These are phyloP conservation scores for Ophioninae sp. DNA, from an alignment of 2,888 invertebrate genomes.

Conservation along the genomic window DNA sequence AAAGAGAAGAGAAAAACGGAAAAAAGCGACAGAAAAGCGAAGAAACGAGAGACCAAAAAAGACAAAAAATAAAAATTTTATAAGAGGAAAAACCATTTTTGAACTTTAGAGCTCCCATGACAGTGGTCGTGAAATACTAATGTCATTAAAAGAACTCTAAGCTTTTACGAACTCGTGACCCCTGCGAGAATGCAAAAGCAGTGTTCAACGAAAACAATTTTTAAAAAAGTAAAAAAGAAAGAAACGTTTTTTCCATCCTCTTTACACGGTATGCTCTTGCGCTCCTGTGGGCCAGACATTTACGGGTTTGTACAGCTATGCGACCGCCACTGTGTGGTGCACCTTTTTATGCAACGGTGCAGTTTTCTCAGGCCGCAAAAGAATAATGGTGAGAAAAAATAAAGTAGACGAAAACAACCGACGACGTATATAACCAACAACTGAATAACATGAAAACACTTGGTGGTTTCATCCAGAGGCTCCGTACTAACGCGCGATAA, in stretches of 20 bases:
- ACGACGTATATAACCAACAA: background rate
- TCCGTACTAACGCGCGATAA: background rate
- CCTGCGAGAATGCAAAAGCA: conserved; percentile 48
- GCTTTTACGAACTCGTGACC: conserved; percentile 57
- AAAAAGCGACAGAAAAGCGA: conserved; percentile 8
- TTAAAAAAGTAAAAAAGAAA: conserved; percentile 9
- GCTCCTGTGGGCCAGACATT: conserved; percentile 50
- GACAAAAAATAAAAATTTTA: background rate
- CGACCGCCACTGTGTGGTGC: conserved; percentile 3
- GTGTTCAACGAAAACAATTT: conserved; percentile 30
- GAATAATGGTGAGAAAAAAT: conserved; percentile 21
- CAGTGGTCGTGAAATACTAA: conserved; percentile 53
- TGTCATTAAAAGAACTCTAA: conserved; percentile 57
- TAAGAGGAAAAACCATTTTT: conserved; percentile 50
- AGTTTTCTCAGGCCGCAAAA: background rate
- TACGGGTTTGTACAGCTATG: conserved; percentile 36
- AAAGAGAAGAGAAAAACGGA: background rate
- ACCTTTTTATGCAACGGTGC: conserved; percentile 23
- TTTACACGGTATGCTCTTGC: conserved; percentile 53
- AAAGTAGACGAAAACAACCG: background rate
- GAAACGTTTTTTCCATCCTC: conserved; percentile 25
- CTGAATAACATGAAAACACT: conserved; percentile 21
- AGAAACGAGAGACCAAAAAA: background rate
- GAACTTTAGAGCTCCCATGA: conserved; percentile 54
- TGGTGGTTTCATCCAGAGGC: background rate